A percentile compares a stretch with the other conserved stretches of the same genome.
phyloP scores from a whole-genome alignment of 2,888 invertebrate genomes.

The Ectemnius cavifrons region DNA sequence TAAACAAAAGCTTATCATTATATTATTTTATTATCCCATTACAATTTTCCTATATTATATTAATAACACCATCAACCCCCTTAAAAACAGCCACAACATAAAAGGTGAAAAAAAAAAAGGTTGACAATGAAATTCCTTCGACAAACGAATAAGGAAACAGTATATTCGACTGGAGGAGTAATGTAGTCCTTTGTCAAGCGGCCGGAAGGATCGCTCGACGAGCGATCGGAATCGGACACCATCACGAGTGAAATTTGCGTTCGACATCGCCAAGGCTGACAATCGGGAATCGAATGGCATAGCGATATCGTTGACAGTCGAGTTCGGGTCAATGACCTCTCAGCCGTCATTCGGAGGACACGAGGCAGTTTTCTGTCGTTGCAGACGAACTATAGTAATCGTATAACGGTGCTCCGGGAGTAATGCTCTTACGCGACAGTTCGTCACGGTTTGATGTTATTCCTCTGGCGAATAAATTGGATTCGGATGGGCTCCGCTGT shows the following conservation, averaged over 20 bases:
- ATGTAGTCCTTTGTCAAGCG: conserved; percentile 1
- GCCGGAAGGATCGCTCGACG: conserved; percentile 47
- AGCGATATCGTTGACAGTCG: too few species aligned
- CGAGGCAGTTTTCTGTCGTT: not conserved
- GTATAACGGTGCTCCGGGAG: conserved; percentile 20
- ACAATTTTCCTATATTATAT: too few species aligned
- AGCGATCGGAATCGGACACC: conserved; percentile 41
- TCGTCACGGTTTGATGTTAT: conserved; percentile 19
- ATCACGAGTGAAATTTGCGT: conserved; percentile 39
- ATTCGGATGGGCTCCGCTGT: conserved; percentile 35
- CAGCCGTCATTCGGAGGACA: not conserved
- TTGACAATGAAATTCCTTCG: too few species aligned
- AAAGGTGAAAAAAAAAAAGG: too few species aligned
- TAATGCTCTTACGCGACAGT: conserved; percentile 20
- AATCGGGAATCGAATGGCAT: too few species aligned
- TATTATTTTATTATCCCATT: too few species aligned
- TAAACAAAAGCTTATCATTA: too few species aligned
- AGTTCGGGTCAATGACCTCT: too few species aligned
- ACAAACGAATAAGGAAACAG: too few species aligned
- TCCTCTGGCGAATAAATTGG: conserved; percentile 50
- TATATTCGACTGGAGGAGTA: too few species aligned
- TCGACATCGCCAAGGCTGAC: not conserved
- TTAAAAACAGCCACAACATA: too few species aligned
- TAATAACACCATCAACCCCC: too few species aligned
- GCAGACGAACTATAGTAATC: not conserved